These are phyloP conservation scores for Gulo gulo DNA, from an alignment of 2,113 vertebrate genomes.

Conservation along the genomic window DNA sequence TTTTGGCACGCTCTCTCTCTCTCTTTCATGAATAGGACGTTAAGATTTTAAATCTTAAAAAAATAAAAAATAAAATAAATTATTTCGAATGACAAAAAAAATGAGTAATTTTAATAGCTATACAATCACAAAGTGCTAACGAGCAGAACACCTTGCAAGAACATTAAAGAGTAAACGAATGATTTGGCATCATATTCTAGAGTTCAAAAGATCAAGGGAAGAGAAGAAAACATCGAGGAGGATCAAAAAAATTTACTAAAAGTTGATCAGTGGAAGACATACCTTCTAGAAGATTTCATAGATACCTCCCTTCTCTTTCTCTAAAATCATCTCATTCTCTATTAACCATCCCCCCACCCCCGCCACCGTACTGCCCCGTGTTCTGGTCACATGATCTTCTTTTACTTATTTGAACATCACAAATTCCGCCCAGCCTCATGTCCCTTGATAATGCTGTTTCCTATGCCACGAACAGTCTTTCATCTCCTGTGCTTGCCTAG, in stretches of 20 bases:
- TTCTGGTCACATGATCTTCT: background rate
- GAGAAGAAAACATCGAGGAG: background rate
- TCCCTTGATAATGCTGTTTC: background rate
- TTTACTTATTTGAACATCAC: background rate
- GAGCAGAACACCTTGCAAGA: background rate
- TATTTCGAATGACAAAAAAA: conserved; percentile 27
- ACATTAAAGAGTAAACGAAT: background rate
- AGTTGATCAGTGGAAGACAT: background rate
- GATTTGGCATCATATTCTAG: background rate
- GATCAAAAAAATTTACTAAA: background rate
- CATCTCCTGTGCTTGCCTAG: background rate
- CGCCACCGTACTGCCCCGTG: fast-evolving
- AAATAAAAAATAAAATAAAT: background rate
- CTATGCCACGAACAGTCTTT: background rate
- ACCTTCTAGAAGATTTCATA: background rate
- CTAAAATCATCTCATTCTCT: background rate
- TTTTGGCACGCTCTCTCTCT: background rate
- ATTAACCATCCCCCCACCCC: background rate
- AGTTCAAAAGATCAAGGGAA: background rate
- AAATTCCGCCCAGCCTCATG: background rate
- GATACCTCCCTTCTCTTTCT: background rate
- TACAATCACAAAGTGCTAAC: background rate
- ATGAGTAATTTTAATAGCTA: background rate
- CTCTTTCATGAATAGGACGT: background rate
- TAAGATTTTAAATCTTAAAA: background rate